phyloP scores from a whole-genome alignment of 1,140 invertebrate genomes.

The Drosophila kurseongensis region DNA sequence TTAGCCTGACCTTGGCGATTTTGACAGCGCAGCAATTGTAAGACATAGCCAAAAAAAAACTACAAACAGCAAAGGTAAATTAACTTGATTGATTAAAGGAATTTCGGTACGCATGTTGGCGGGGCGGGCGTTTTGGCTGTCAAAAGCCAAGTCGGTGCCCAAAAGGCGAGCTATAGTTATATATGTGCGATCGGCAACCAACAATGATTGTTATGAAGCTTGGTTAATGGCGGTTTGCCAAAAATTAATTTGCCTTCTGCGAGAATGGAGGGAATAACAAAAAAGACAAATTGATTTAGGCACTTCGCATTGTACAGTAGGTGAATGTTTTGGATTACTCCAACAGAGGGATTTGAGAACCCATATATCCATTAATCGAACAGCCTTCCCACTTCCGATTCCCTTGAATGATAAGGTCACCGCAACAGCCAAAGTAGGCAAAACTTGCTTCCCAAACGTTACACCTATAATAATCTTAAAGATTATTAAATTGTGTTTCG shows the following conservation, averaged over 20 bases:
- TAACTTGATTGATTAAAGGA: slow-evolving; percentile 74
- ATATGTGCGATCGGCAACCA: not conserved
- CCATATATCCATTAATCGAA: not conserved
- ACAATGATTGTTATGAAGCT: slow-evolving; percentile 36
- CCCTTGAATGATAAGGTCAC: not conserved
- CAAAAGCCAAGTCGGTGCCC: slow-evolving; percentile 13
- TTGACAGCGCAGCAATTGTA: slow-evolving; percentile 39
- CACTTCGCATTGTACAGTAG: slow-evolving; percentile 3
- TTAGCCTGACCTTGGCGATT: slow-evolving; percentile 28
- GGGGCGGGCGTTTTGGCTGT: slow-evolving; percentile 12
- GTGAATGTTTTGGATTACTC: not conserved
- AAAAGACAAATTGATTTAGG: slow-evolving; percentile 19
- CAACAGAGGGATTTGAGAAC: not conserved
- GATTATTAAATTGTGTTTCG: not conserved
- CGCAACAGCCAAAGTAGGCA: not conserved
- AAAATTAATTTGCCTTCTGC: slow-evolving; percentile 49
- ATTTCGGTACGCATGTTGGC: slow-evolving; percentile 47
- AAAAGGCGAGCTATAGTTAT: not conserved
- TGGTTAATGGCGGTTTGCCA: slow-evolving; percentile 50
- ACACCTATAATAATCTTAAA: not conserved
- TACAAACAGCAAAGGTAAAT: slow-evolving; percentile 60
- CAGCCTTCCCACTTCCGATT: slow-evolving; percentile 1
- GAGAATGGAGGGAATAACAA: not conserved
- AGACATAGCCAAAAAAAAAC: slow-evolving; percentile 9
- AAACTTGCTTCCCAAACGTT: not conserved